Base-by-base conservation (phyloP, 2,888 invertebrate genomes). In the Xanthorhoe designata region DNA sequence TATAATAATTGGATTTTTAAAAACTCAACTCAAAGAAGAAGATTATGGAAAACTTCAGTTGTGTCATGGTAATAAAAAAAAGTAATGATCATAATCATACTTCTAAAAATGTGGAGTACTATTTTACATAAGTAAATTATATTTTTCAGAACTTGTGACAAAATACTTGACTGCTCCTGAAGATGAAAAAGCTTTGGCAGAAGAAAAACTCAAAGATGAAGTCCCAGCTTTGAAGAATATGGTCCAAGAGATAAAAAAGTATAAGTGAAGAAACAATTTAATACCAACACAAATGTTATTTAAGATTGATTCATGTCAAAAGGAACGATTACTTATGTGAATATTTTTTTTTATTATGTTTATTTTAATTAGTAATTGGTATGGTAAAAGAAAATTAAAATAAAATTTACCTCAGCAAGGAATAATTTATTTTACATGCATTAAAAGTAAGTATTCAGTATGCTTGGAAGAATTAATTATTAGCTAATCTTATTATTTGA, bases 1-100 rank as follows among this genome's bases (percentile, higher is more conserved):
- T 0, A 94, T 96, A 17, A 95, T 99, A 73, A 94, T 99, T 53
- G 83, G 94, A 0, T 97, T 95, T 84, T 94, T 99, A 59, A 95
- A 96, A 72, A 92, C 94, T 19, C 95, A 95, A 75, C 86, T 99
- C 57, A 95, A 94, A 68, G 92, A 94, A 24, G 96, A 96, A 6
- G 95, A 96, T 64, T 94, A 94, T 81, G 84, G 94, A 0, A 89
- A 94, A 63, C 92, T 99, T 0, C 94, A 95, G 52, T 90, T 94
- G 57, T 97, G 96, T 87, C 97, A 98, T 93, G 98, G 98, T 98
- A 90, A 86, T 18, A 50, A 19, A 10, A 35, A 35, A 35, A 32
- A 51, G 17, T 42, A 13, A n/a, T 38, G 38, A 38, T 38, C 38
- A 38, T 2, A 24, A 24, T 38, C 42, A 42, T 13, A n/a, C 42